Evolutionary conservation across 2,888 invertebrate species (phyloP), one percentile per base, ranked within the genome.

Genomic region (Candidula unifasciata): DNA sequence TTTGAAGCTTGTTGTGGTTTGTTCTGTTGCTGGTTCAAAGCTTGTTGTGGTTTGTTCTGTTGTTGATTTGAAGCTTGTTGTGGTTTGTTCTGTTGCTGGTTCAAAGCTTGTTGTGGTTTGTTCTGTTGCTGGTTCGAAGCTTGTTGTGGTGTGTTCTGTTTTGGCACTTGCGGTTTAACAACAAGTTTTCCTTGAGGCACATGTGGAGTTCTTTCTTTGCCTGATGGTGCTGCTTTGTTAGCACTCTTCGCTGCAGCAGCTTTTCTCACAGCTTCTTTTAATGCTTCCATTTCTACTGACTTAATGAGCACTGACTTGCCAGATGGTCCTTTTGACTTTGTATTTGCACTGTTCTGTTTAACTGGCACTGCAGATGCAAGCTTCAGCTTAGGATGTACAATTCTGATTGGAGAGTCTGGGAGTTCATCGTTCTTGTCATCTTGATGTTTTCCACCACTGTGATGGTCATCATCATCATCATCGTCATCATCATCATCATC

Each of bases 401-500:
- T 77, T 77, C 66, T 81, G 30, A 85, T 81, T 1, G 85, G 85
- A 24, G 60, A 24, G 21, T 84, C 84, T 33, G 84, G 68, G 2
- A 85, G 30, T 44, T 85, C 85, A 77, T 81, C 81, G 44, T 80
- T 74, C 33, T 74, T 73, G 30, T 74, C 37, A 37, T 84, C 84
- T 35, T 30, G 30, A 18, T 68, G 54, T 6, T 54, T 71, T n/a
- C 79, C 76, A 30, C 52, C 57, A 79, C 18, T 35, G 0, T 71
- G 10, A 66, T 57, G 52, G 8, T 85, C 33, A 2, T 74, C 54
- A 64, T 71, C 66, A 44, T 74, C 60, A 54, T 85, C 71, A 44
- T 82, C 81, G 21, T 80, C 76, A 54, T 77, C 81, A 60, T 85
- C 85, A 44, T 81, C 81, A 33, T 52, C 84, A 37, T 76, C 81